Evolutionary conservation across 2,797 vertebrate species (phyloP).

Genomic region (Rhinatrema bivittatum): DNA sequence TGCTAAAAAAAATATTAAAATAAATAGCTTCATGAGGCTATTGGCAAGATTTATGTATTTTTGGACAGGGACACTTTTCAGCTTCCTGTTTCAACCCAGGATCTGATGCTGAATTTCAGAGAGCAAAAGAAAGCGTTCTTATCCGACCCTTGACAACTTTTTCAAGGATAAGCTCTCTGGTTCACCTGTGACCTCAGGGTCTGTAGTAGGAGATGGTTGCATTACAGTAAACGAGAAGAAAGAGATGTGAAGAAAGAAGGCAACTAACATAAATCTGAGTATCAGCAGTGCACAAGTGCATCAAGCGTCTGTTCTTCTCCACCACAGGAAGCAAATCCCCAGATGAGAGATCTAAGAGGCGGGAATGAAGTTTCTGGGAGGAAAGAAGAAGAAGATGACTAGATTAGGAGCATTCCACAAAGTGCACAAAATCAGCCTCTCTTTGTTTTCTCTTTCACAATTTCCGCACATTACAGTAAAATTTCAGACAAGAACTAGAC

Average conservation of each 20-base stretch:
- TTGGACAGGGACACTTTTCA: conserved; percentile 62
- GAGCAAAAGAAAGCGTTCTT: conserved; percentile 62
- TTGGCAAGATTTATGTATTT: conserved; percentile 66
- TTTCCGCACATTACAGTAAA: conserved; percentile 19
- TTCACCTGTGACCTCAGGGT: conserved; percentile 33
- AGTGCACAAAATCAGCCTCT: too few relatives aligned
- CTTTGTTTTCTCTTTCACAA: too few relatives aligned
- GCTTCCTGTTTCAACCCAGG: conserved; percentile 48
- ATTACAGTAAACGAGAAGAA: too few relatives aligned
- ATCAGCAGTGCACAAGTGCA: conserved; percentile 50
- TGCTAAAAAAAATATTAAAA: too few relatives aligned
- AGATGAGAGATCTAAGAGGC: conserved; percentile 74
- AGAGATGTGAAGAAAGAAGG: conserved; percentile 18
- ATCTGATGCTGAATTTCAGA: conserved; percentile 54
- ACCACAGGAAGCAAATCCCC: conserved; percentile 71
- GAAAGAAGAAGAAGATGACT: conserved; percentile 20
- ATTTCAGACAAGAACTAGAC: conserved; percentile 29
- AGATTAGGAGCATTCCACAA: too few relatives aligned
- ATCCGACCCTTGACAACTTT: conserved; percentile 57
- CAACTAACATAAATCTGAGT: conserved; percentile 61
- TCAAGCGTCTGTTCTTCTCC: conserved; percentile 58
- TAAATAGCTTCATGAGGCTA: conserved; percentile 71
- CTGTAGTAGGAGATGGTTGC: conserved; percentile 19
- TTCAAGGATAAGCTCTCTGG: conserved; percentile 42
- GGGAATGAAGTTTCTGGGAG: conserved; percentile 75